Base-by-base conservation (phyloP, 2,113 vertebrate species). In the Propithecus coquereli region DNA sequence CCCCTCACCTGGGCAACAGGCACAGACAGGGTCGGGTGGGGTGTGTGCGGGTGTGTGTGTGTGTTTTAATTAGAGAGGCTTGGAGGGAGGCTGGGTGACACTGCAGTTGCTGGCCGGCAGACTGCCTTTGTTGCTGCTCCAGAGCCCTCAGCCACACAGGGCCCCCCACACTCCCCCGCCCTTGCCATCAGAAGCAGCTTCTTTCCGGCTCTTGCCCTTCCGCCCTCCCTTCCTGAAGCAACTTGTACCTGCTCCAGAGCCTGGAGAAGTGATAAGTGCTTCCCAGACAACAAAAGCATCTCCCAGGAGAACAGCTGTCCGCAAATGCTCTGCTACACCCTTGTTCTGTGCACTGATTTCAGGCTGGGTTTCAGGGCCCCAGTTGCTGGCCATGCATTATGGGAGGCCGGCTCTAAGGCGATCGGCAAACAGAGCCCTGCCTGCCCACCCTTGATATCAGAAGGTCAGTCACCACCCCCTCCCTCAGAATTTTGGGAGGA, bases 221-320 rank as follows among this genome's bases (percentile, higher is more conserved):
- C 8, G 3, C 43, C 47, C 30, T 79, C 47, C 63, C 47, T 90
- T 30, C 68, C 27, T 18, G 37, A 90, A 84, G 90, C 59, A 68
- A 86, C 71, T 30, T 47, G 66, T 76, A 86, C 73, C 91, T 65
- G 82, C 88, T 89, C 70, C 63, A 88, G 61, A 79, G 71, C n/a
- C 81, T 79, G 73, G 73, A 93, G 68, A 80, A 65, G 89, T 92
- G 96, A 94, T 93, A 94, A 91, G 43, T 37, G 47, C 50, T 94
- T 97, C 87, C 45, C 57, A 93, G 79, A 83, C 71, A 95, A 94
- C 74, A 83, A 94, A 90, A 96, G 85, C 40, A 45, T 88, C 59
- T 94, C 84, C 47, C 4, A 0, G 32, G 66, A 83, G 54, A 88
- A 65, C 22, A 47, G n/a, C 83, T 34, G 37, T 65, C 50, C 2